Evolutionary conservation across 2,113 vertebrate species (phyloP), one percentile per base, ranked within the genome.

Genomic region (Ophiodon elongatus): DNA sequence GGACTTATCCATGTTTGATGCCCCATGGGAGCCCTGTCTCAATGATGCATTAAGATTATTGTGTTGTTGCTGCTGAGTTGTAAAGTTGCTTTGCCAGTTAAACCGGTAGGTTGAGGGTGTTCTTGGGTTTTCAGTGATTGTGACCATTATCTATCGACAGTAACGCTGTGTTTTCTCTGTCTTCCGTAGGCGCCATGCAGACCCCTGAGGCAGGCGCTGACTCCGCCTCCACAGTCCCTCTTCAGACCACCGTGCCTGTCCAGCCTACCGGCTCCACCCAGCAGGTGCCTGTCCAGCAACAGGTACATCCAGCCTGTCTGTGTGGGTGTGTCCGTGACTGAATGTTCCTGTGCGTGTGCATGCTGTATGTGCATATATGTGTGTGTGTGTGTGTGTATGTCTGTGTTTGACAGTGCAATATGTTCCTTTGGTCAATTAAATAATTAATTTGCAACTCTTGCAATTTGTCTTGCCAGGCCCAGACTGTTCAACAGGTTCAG

Each of bases 401-500:
- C 60, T 17, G 11, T 43, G 19, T 81, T 70, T 39, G 10, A 66
- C 52, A 35, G 23, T n/a, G 21, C 31, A 64, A 33, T 57, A n/a
- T 71, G n/a, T 50, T n/a, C 43, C n/a, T 82, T 74, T 23, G 23
- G 9, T 70, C 15, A 63, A 23, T 69, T 62, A 59, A 17, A 37
- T 62, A 23, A 81, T 67, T 73, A 6, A 83, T 76, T 77, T 84
- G 31, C 76, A 68, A 79, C 66, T 63, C 19, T 70, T 87, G 27
- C 65, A 0, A 63, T 82, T 68, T 85, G 10, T 84, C 56, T 85
- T 70, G 35, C 63, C 90, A 95, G 94, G 93, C 94, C 74, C 95
- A 95, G 94, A 95, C 97, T 96, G 97, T 99, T 82, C 98, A 97
- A 85, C 90, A 98, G 0, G 97, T 97, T 82, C 97, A 98, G 92